Base-by-base conservation (phyloP, 2,888 invertebrate genomes). In the Gortyna flavago region DNA sequence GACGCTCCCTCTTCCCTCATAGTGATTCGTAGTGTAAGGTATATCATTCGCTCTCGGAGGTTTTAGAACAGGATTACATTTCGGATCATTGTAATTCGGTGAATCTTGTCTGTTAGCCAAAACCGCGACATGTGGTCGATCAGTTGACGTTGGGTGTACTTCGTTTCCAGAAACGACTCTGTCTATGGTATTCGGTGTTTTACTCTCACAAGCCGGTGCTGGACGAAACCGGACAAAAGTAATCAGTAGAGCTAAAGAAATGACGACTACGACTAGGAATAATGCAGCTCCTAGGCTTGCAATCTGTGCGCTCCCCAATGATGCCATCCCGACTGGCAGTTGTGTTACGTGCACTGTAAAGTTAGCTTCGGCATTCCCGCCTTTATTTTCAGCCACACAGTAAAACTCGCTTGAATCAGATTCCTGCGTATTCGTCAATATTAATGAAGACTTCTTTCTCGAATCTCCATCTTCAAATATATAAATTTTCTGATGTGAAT, bases 381-480 rank as follows among this genome's bases (percentile, higher is more conserved):
- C 99, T 81, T 98, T 97, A 94, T 99, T 99, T 94, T 99, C 98
- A 16, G 99, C 99, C 2, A 98, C 98, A 94, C 99, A 99, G 93
- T 98, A 98, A 95, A 99, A 98, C 90, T 98, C 98, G 77, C 98
- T 98, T 1, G 98, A 98, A 92, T 98, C 98, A 4, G 98, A 97
- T 93, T 98, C 98, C 94, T 98, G 98, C 35, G 98, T 98, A 92
- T 98, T 98, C 54, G 98, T 98, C 65, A 99, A 95, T 76, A 98
- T 97, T 80, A 99, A 96, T 13, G 97, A 97, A 80, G 98, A 98
- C 85, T 97, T 97, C 94, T 98, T 98, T 90, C 98, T 98, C 79
- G 97, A 97, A 69, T 97, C 97, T 0, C 98, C 98, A 83, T 98
- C 98, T 95, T 99, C 99, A 89, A 97, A 97, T 86, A 99, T 97